Base-by-base conservation (phyloP, 2,113 vertebrate genomes). In the Pachyramphus minor region DNA sequence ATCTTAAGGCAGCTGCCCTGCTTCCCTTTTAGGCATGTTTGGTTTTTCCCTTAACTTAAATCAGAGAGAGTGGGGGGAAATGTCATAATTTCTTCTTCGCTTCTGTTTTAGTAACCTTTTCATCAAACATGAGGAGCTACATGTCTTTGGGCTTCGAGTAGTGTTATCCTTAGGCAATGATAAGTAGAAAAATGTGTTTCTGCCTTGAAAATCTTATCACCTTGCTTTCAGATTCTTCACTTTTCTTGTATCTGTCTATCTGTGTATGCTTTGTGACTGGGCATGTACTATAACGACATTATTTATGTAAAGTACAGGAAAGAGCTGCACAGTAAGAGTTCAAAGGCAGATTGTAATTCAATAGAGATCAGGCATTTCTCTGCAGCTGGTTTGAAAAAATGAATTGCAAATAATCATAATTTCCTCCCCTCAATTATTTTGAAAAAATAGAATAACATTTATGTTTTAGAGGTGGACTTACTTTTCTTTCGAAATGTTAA, bases 281-380 rank as follows among this genome's bases (percentile, higher is more conserved):
- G 52, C 35, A 78, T 89, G 64, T 75, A 78, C 47, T 89, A 5
- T 71, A 81, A 90, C 69, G 92, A 76, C 53, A 74, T 78, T 91
- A 86, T 84, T 96, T 97, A 96, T 84, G 69, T 67, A 68, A 97
- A 97, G 71, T 37, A 63, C 82, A 87, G 76, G 86, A 95, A 90
- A 91, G 56, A 94, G 80, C 33, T 53, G 45, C 60, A 33, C 69
- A 69, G 67, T 69, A 93, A 30, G 71, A 92, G 59, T 96, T 95
- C 94, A 95, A 95, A 87, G 49, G 59, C 87, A 84, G 49, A 56
- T 42, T 85, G 62, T 88, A 96, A 96, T 90, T 96, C 79, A 64
- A 3, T 66, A 77, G 81, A 89, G 95, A 89, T 76, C 72, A 93
- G 74, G 41, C 7, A 0, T 93, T 95, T 95, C 62, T 95, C 83